A percentile compares a stretch with the other conserved stretches of the same genome.
These are phyloP conservation scores for Styela plicata DNA, from an alignment of 23 tunicate species.

Conservation along the genomic window DNA sequence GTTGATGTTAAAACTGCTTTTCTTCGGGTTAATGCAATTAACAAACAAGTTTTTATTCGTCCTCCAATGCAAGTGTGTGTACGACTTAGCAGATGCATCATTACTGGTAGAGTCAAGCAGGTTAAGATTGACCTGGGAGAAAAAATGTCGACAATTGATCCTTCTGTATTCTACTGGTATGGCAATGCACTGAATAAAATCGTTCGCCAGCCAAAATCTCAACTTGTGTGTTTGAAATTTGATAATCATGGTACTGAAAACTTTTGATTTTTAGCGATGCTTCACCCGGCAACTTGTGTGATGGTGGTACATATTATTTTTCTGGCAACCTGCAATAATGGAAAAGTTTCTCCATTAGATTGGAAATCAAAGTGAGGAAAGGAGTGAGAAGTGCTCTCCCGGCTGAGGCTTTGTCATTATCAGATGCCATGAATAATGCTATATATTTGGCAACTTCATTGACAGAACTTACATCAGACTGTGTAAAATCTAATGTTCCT, in stretches of 20 bases:
- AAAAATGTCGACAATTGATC: too few species aligned
- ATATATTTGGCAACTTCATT: not conserved
- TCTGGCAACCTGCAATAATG: not conserved
- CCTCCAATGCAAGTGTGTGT: too few species aligned
- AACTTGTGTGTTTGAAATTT: not conserved
- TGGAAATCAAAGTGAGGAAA: not conserved
- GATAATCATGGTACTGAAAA: not conserved
- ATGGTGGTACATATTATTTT: not conserved
- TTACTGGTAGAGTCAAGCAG: too few species aligned
- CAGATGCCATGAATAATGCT: not conserved
- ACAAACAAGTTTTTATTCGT: too few species aligned
- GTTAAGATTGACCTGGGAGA: too few species aligned
- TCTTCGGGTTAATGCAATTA: too few species aligned
- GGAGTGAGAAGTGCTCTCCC: not conserved
- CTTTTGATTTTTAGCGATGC: not conserved
- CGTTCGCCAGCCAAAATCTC: not conserved
- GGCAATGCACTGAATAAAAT: not conserved
- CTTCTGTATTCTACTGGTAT: too few species aligned
- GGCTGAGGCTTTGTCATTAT: not conserved
- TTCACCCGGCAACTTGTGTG: not conserved
- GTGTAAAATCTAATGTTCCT: not conserved
- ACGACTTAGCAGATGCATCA: too few species aligned
- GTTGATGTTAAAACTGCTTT: too few species aligned
- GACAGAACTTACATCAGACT: not conserved
- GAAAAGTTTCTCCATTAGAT: not conserved